Conservation (phyloP, 1,140 invertebrate genomes). For the Trialeurodes vaporariorum region DNA sequence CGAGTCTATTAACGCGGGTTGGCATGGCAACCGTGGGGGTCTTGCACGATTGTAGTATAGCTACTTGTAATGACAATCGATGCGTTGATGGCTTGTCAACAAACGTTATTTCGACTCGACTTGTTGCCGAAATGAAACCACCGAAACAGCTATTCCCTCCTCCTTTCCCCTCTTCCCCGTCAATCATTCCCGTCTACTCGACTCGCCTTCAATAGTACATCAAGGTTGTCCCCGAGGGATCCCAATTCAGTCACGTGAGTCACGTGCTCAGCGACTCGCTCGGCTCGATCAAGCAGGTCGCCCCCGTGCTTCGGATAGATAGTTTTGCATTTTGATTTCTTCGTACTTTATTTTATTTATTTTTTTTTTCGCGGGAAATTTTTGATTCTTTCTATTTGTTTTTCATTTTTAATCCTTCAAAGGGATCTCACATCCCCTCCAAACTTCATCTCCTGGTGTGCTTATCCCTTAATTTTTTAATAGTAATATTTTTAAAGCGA, state of each 20-base stretch:
- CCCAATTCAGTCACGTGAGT: no score
- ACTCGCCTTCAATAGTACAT: not conserved
- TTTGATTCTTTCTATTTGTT: not conserved
- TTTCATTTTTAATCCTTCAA: not conserved
- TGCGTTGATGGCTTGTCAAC: not conserved
- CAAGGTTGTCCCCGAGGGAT: not conserved
- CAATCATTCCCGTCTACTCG: no score
- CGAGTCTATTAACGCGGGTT: no score
- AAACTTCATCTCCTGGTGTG: no score
- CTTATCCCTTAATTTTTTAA: no score
- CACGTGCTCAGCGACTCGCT: not conserved
- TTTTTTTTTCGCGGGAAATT: not conserved
- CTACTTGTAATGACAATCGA: not conserved
- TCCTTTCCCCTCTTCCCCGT: no score
- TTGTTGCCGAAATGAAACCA: not conserved
- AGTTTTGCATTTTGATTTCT: not conserved
- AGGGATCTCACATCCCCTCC: not conserved
- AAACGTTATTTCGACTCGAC: not conserved
- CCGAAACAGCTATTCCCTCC: no score
- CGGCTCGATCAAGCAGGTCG: not conserved
- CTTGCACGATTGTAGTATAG: no score
- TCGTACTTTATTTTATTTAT: not conserved
- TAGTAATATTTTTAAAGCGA: no score
- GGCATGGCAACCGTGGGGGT: no score
- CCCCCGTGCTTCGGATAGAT: no score